Conservation (phyloP, 92 coral and sea anemone species). For the Diadumene lineata region DNA sequence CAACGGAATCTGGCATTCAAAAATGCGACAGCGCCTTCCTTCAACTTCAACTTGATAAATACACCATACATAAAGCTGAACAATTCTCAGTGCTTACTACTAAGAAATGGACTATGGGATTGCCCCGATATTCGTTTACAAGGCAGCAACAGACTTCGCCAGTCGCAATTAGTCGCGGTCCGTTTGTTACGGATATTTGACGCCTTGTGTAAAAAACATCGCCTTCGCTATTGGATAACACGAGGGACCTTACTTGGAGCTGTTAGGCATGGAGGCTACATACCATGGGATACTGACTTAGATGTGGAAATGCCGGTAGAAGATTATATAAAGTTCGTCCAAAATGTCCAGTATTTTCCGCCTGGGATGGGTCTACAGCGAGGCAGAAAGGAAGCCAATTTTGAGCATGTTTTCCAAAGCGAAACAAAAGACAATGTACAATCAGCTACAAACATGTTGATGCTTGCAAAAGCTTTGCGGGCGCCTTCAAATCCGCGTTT, state of each 20-base stretch:
- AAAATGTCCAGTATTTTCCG: conserved; percentile 32
- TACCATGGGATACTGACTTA: conserved; percentile 62
- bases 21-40: not conserved
- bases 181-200: conserved; percentile 46
- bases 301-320: conserved; percentile 46
- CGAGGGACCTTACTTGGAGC: conserved; percentile 56
- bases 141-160: conserved; percentile 29
- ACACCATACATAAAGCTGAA: conserved; percentile 2
- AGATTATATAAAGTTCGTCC: conserved; percentile 46
- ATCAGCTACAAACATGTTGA: not conserved
- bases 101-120: conserved; percentile 1
- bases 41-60: not conserved
- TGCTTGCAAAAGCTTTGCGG: not conserved
- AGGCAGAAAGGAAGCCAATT: conserved; percentile 12
- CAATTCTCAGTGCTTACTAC: not conserved
- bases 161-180: conserved; percentile 42
- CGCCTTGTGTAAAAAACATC: conserved; percentile 32
- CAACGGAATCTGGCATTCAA: too few species aligned
- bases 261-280: conserved; percentile 44
- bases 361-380: conserved; percentile 39
- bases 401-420: not conserved
- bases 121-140: conserved; percentile 55
- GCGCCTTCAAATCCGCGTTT: conserved; percentile 41
- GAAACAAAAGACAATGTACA: not conserved
- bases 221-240: conserved; percentile 42